Percentiles rank a stretch among this genome's conserved stretches.
These are phyloP conservation scores for Drosophila nr. fundita DNA, from an alignment of 2,888 invertebrate genomes.

Conservation along the genomic window DNA sequence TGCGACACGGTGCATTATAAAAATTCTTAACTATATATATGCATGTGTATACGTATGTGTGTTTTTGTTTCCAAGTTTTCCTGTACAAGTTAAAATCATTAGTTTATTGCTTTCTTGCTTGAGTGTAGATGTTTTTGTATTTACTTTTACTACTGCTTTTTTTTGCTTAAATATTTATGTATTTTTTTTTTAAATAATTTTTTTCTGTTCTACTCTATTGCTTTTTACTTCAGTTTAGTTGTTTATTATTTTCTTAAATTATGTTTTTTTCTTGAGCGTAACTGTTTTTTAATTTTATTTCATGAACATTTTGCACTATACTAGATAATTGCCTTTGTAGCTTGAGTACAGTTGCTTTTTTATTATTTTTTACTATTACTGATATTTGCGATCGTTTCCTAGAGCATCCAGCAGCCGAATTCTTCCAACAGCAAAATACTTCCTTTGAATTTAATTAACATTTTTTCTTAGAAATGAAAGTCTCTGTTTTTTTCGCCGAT, in stretches of 20 bases:
- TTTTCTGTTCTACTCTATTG: neutral
- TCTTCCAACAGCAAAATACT: too few relatives aligned
- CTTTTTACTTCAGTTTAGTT: too few relatives aligned
- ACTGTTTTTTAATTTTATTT: neutral
- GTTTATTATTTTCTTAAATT: neutral
- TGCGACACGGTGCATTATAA: neutral
- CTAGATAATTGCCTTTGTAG: neutral
- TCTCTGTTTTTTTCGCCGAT: conserved; percentile 31
- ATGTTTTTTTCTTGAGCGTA: neutral
- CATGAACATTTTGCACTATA: too few relatives aligned
- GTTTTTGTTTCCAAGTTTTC: neutral
- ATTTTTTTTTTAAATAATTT: neutral
- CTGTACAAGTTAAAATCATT: neutral
- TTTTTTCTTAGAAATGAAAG: conserved; percentile 15
- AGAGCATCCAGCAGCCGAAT: neutral
- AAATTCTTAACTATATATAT: neutral
- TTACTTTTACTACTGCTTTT: neutral
- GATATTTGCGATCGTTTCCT: neutral
- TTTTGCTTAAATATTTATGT: neutral
- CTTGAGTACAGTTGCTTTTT: neutral
- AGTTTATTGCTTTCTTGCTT: neutral
- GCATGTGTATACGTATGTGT: neutral
- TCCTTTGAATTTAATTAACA: neutral
- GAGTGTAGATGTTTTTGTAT: conserved; percentile 5
- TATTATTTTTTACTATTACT: neutral